phyloP scores from a whole-genome alignment of 2,113 vertebrate genomes.

The Chlorocebus sabaeus region DNA sequence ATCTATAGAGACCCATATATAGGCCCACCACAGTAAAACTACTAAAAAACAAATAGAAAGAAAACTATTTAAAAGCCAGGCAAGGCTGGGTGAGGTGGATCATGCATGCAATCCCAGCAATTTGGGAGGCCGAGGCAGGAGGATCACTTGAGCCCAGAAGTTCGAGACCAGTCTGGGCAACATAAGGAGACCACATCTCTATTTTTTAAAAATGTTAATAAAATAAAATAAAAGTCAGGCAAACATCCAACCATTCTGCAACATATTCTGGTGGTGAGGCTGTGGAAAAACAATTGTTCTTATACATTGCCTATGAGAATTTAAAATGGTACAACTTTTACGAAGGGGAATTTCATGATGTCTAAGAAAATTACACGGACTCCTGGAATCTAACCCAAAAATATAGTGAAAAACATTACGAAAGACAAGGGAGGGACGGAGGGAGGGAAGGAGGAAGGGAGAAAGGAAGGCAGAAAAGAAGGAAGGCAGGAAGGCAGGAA shows the following conservation, averaged over 20 bases:
- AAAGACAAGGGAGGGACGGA: not conserved
- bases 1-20: not conserved
- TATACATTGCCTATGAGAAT: not conserved
- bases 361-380: not conserved
- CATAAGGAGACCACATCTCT: no score
- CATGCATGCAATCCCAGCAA: no score
- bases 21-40: not conserved
- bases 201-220: rapidly evolving
- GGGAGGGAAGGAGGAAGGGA: no score
- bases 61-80: not conserved
- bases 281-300: not conserved
- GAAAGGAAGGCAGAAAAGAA: not conserved
- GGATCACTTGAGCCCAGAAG: no score
- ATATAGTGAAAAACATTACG: not conserved
- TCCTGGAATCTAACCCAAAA: not conserved
- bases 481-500: not conserved
- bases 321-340: not conserved
- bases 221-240: not conserved
- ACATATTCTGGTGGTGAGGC: not conserved
- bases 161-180: no score
- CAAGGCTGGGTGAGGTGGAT: no score
- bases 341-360: not conserved
- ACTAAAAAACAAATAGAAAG: not conserved
- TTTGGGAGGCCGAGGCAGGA: no score
- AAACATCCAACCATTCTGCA: not conserved